These are phyloP conservation scores for Perca flavescens DNA, from an alignment of 2,113 vertebrate genomes.

Conservation along the genomic window DNA sequence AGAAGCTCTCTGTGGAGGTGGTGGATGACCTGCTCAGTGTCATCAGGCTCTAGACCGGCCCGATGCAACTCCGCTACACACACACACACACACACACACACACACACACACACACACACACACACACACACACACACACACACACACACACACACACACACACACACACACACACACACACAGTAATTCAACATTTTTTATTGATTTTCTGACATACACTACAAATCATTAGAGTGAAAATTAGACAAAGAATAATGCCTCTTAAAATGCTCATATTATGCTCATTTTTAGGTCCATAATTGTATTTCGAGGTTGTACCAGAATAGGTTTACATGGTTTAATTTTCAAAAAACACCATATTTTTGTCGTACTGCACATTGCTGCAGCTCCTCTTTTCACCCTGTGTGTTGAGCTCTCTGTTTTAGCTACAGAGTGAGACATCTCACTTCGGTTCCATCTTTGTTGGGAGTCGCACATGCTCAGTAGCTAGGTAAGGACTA, in stretches of 20 bases:
- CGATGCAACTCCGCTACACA: slow-evolving; percentile 90
- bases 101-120: background rate
- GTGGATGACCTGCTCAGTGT: slow-evolving; percentile 94
- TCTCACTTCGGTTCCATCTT: too few species aligned
- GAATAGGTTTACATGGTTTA: too few species aligned
- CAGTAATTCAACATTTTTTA: background rate
- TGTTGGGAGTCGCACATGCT: too few species aligned
- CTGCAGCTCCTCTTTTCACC: too few species aligned
- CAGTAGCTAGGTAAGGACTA: too few species aligned
- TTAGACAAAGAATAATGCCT: background rate
- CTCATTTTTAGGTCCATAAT: too few species aligned
- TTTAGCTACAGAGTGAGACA: too few species aligned
- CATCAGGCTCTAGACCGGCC: slow-evolving; percentile 89
- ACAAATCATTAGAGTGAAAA: background rate
- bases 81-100: slow-evolving; percentile 11
- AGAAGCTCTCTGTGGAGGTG: slow-evolving; percentile 93
- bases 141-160: background rate
- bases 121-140: slow-evolving; percentile 14
- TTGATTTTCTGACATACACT: background rate
- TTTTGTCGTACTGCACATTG: too few species aligned
- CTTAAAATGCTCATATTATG: too few species aligned
- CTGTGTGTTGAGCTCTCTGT: too few species aligned
- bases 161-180: background rate
- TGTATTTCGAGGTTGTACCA: too few species aligned
- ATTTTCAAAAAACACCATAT: too few species aligned